Base-by-base conservation (phyloP, 2,113 vertebrate genomes). In the Psettodes erumei region DNA sequence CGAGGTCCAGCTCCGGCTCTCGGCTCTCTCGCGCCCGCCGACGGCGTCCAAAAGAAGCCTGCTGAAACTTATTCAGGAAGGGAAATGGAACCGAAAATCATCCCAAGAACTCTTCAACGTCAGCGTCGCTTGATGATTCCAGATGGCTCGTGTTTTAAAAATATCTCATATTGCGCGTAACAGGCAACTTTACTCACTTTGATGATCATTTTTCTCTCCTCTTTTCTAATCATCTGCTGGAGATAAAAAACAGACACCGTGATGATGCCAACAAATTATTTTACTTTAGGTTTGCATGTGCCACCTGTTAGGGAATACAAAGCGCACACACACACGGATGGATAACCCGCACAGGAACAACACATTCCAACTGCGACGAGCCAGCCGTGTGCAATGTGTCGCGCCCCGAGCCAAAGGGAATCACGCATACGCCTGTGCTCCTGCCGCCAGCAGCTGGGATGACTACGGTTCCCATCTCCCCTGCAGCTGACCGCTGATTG, bases 301-400 rank as follows among this genome's bases (percentile, higher is more conserved):
- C 71, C 71, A 75, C 71, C 68, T 81, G 77, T 77, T 56, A 19
- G 38, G 71, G 56, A 72, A 68, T 19, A 64, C 48, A 65, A 50
- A 60, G 53, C 69, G 74, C 59, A 30, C 27, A 72, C 43, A 51
- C 48, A 32, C 45, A 74, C 45, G 40, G 21, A 63, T 55, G 48
- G 7, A 38, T 23, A 50, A 54, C 30, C 23, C 1, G 1, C 33
- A 51, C 3, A 5, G 23, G 21, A 65, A 70, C 40, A 63, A 50
- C 33, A 47, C 60, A 75, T 66, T 77, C 64, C 5, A 32, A 16
- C 58, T 35, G 60, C 56, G 47, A 16, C 53, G 21, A 59, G 25
- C 32, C 45, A 21, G 23, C 23, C 59, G 27, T 60, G 27, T 60
- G 67, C 47, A 47, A 56, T 43, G 67, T 43, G 53, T 56, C 40